These are phyloP conservation scores for Vulpes vulpes DNA, from an alignment of 2,113 vertebrate species.

Conservation along the genomic window DNA sequence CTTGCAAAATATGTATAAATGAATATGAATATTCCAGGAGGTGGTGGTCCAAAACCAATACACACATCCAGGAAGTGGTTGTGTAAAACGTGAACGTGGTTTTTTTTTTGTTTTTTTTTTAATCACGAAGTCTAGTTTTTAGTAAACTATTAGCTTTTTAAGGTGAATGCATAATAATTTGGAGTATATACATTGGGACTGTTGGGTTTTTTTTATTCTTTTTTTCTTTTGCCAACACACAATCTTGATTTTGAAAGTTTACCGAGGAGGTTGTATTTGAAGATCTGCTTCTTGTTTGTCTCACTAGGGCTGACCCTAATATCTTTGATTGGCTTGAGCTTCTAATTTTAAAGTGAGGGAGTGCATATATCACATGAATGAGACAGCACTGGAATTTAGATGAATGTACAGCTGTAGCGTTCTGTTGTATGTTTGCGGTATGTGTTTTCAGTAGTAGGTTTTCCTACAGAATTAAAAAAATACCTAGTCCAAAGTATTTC, in stretches of 20 bases:
- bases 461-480: conserved; percentile 35
- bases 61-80: not conserved
- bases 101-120: too few relatives aligned
- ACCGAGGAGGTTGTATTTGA: conserved; percentile 57
- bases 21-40: not conserved
- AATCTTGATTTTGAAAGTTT: conserved; percentile 68
- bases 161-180: not conserved
- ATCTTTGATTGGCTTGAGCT: conserved; percentile 81
- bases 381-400: conserved; percentile 71
- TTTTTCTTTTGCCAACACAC: not conserved
- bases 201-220: not conserved
- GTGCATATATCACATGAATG: conserved; percentile 69
- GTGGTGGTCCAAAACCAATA: not conserved
- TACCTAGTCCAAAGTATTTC: not conserved
- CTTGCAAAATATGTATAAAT: not conserved
- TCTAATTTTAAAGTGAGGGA: conserved; percentile 76
- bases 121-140: not conserved
- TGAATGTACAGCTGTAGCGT: conserved; percentile 56
- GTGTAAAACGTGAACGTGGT: not conserved
- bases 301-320: conserved; percentile 64
- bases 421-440: not conserved
- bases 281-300: not conserved
- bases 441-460: not conserved
- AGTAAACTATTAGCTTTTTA: conserved; percentile 3
- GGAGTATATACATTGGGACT: not conserved